Percentiles rank a stretch among this genome's conserved stretches.
Evolutionary conservation across 2,797 vertebrate genomes (phyloP).

Genomic region (Tinamus major): DNA sequence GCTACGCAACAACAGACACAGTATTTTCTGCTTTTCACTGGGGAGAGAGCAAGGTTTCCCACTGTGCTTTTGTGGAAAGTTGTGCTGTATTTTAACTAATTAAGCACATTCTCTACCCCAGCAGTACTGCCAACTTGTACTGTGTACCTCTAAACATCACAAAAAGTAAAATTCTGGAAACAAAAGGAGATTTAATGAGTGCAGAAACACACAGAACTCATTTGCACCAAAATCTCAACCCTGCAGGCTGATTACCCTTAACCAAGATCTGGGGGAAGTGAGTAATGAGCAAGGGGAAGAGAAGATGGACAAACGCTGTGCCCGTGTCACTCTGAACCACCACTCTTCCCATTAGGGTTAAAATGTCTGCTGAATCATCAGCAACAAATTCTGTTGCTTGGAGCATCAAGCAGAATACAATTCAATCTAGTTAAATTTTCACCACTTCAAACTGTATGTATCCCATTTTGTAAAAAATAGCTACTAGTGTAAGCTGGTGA

Average conservation of each 20-base stretch:
- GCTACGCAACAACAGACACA: rapidly evolving
- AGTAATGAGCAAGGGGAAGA: neutral
- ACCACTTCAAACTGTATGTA: neutral
- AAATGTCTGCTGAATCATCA: neutral
- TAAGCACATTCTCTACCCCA: neutral
- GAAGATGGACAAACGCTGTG: neutral
- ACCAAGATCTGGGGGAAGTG: neutral
- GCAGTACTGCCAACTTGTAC: neutral
- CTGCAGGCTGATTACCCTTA: no score
- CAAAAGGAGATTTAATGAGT: neutral
- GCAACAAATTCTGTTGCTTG: no score
- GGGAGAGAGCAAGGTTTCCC: neutral
- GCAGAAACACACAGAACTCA: neutral
- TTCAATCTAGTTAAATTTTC: neutral
- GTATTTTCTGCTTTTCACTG: neutral
- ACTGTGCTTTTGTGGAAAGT: neutral
- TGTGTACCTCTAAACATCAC: neutral
- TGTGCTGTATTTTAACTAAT: neutral
- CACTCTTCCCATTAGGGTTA: neutral
- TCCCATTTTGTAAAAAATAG: neutral
- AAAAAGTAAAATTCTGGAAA: neutral
- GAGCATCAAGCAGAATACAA: neutral
- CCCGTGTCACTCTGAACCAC: neutral
- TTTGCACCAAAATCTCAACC: neutral
- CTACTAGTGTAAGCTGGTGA: neutral